Conservation (phyloP, 2,888 invertebrate species). For the Subacronicta megacephala region DNA sequence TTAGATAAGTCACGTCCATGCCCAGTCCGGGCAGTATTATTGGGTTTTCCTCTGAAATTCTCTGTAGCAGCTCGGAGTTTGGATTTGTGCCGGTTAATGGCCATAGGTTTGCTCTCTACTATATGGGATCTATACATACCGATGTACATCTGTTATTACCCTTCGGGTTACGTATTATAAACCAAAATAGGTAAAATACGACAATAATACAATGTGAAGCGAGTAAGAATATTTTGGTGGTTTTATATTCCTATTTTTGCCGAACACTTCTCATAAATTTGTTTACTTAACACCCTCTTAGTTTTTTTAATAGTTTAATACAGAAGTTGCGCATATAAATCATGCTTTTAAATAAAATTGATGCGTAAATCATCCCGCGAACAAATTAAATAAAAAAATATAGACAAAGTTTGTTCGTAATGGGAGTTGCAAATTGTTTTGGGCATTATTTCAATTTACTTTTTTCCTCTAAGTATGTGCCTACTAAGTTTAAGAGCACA, state of each 20-base stretch:
- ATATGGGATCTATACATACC: no score
- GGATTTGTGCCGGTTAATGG: no score
- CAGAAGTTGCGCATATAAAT: slow-evolving; percentile 59
- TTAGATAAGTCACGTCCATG: no score
- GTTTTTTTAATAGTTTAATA: slow-evolving; percentile 29
- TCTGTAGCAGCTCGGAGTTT: no score
- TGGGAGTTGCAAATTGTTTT: slow-evolving; percentile 77
- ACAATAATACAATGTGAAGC: no score
- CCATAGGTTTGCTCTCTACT: accelerated
- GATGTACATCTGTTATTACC: no score
- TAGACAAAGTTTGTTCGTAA: slow-evolving; percentile 74
- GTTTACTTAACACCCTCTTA: slow-evolving; percentile 9
- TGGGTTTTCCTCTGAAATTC: no score
- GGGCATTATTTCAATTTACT: slow-evolving; percentile 68
- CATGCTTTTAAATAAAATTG: slow-evolving; percentile 63
- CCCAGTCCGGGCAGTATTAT: no score
- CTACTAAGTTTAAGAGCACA: slow-evolving; percentile 57
- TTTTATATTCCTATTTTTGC: slow-evolving; percentile 2
- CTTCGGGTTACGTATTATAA: no score
- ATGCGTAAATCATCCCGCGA: slow-evolving; percentile 68
- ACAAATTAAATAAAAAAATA: slow-evolving; percentile 77
- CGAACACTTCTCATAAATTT: slow-evolving; percentile 22
- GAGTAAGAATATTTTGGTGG: no score
- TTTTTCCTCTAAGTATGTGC: slow-evolving; percentile 53
- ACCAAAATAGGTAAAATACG: no score